phyloP scores from a whole-genome alignment of 1,140 invertebrate species.

The Cyclina sinensis region DNA sequence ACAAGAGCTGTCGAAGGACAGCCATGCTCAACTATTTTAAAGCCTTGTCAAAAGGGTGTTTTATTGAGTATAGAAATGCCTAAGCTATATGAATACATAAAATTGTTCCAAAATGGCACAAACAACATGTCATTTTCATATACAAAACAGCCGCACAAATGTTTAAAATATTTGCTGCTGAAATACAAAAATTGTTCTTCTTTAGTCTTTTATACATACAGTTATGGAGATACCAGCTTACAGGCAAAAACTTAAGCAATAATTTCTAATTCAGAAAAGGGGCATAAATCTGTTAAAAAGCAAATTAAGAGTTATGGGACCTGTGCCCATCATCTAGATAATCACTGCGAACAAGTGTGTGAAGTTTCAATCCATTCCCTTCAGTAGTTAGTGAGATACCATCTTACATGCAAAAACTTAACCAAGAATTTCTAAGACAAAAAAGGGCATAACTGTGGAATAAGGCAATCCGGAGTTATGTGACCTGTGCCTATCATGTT shows the following conservation, averaged over 20 bases:
- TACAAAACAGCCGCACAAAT: background rate
- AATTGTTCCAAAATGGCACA: background rate
- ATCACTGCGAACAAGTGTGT: background rate
- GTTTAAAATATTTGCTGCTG: slow-evolving; percentile 8
- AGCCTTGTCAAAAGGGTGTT: no score
- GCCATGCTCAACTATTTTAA: no score
- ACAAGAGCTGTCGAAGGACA: background rate
- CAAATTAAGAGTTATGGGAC: no score
- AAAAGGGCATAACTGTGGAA: no score
- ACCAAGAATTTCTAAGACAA: background rate
- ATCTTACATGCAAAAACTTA: background rate
- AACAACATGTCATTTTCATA: slow-evolving; percentile 9
- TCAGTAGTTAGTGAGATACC: background rate
- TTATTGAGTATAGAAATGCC: no score
- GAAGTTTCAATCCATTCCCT: background rate
- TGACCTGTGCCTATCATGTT: slow-evolving; percentile 15
- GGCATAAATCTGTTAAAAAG: no score
- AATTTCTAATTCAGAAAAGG: no score
- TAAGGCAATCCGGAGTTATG: slow-evolving; percentile 7
- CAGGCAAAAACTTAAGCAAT: no score
- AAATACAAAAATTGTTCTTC: background rate
- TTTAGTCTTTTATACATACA: no score
- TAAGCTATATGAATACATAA: no score
- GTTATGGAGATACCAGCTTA: no score
- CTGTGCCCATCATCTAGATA: background rate